Percentiles rank a stretch among this genome's conserved stretches.
phyloP scores from a whole-genome alignment of 2,888 invertebrate genomes.

The Conops quadrifasciatus region DNA sequence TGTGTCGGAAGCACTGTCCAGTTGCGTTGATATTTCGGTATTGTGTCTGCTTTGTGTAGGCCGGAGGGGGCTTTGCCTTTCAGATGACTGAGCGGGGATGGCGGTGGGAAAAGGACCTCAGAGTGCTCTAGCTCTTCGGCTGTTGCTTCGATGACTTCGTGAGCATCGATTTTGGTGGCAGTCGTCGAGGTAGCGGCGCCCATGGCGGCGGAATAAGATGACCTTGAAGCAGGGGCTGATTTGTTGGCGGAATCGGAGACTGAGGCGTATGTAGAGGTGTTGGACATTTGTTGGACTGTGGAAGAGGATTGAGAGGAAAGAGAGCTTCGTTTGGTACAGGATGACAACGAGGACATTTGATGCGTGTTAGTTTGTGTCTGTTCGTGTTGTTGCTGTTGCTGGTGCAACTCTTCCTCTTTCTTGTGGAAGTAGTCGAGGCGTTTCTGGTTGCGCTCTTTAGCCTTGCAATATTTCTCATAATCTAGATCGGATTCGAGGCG shows the following conservation, averaged over 20 bases:
- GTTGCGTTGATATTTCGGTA: conserved; percentile 74
- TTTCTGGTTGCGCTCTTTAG: conserved; percentile 59
- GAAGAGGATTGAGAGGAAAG: conserved; percentile 59
- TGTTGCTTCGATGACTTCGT: conserved; percentile 58
- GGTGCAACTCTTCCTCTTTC: conserved; percentile 58
- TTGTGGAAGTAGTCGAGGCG: conserved; percentile 58
- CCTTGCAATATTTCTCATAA: conserved; percentile 55
- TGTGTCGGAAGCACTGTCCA: conserved; percentile 70
- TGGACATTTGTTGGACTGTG: conserved; percentile 57
- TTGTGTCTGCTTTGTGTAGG: conserved; percentile 71
- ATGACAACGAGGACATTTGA: conserved; percentile 46
- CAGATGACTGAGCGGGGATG: conserved; percentile 61
- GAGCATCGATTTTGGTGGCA: conserved; percentile 47
- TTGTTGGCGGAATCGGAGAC: conserved; percentile 41
- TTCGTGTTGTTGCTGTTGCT: conserved; percentile 45
- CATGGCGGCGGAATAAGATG: conserved; percentile 42
- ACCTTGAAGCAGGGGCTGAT: conserved; percentile 47
- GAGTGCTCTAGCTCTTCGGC: conserved; percentile 60
- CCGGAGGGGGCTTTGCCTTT: conserved; percentile 66
- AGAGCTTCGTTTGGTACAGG: conserved; percentile 53
- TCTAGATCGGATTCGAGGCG: conserved; percentile 51
- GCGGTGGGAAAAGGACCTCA: conserved; percentile 59
- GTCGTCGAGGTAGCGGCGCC: conserved; percentile 23
- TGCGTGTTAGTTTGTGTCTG: conserved; percentile 47
- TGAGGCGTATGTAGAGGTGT: conserved; percentile 45